Conservation (phyloP, 1,140 invertebrate genomes). For the Semibalanus balanoides region DNA sequence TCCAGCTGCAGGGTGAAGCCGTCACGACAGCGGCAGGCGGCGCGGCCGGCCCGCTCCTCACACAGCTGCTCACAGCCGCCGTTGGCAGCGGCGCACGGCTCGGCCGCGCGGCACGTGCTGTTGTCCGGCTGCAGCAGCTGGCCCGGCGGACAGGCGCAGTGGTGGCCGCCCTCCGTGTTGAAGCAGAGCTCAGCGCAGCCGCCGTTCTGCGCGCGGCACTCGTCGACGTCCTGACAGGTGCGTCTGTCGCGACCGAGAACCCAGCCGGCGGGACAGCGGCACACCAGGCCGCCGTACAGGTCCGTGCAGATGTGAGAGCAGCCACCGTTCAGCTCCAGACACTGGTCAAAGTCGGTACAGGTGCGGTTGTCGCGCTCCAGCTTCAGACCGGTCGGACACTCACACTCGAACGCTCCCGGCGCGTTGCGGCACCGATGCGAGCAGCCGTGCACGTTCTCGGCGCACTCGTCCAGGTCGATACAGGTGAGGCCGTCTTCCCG, state of each 20-base stretch:
- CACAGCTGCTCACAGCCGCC: slow-evolving; percentile 73
- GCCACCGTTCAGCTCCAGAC: slow-evolving; percentile 36
- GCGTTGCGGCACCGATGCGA: slow-evolving; percentile 27
- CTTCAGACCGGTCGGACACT: slow-evolving; percentile 27
- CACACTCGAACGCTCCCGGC: slow-evolving; percentile 27
- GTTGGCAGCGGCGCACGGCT: slow-evolving; percentile 59
- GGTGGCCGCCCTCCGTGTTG: slow-evolving; percentile 29
- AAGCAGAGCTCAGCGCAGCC: slow-evolving; percentile 43
- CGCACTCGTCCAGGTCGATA: slow-evolving; percentile 17
- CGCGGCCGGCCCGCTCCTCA: slow-evolving; percentile 24
- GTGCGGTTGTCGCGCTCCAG: slow-evolving; percentile 50
- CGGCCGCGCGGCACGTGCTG: slow-evolving; percentile 34
- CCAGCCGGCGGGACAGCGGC: slow-evolving; percentile 32
- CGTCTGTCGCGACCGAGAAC: slow-evolving; percentile 27
- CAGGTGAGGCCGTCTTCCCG: slow-evolving; percentile 18
- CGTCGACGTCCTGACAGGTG: slow-evolving; percentile 41
- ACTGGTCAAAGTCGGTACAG: slow-evolving; percentile 44
- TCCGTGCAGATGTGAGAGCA: slow-evolving; percentile 43
- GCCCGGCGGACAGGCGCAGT: slow-evolving; percentile 29
- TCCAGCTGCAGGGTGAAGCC: slow-evolving; percentile 29
- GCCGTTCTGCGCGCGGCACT: slow-evolving; percentile 36
- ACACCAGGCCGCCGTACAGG: slow-evolving; percentile 40
- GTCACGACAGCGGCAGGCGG: slow-evolving; percentile 25
- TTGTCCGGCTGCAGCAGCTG: slow-evolving; percentile 30
- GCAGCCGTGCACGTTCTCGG: slow-evolving; percentile 34